Base-by-base conservation (phyloP, 2,113 vertebrate genomes). In the Myxocyprinus asiaticus region DNA sequence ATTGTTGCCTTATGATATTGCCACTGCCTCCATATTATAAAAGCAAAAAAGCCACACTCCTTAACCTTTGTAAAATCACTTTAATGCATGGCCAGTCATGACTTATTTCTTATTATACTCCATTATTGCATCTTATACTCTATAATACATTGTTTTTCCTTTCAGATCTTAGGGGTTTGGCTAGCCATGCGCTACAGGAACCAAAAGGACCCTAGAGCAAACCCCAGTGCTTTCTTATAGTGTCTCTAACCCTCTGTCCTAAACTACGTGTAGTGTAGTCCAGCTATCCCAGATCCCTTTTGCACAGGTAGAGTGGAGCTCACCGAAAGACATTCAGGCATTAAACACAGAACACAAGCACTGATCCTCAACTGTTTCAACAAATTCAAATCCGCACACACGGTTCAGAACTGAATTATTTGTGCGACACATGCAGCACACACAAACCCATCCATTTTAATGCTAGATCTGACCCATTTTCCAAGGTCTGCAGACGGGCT, bases 181-280 rank as follows among this genome's bases (percentile, higher is more conserved):
- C 93, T 98, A 42, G 96, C 96, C 0, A 94, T 96, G 89, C 94
- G 96, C 82, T 98, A 95, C 92, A 92, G 96, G 81, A 98, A 97
- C 92, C 96, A 97, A 85, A 97, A 97, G 83, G 96, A 98, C 78
- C 96, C 96, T 12, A 92, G 94, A 74, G 96, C 96, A 6, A 98
- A 98, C 80, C 96, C 96, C 45, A 97, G 96, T 88, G 96, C 95
- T 85, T 97, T 97, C 90, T 92, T 97, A 91, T 97, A 98, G 91
- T 90, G 72, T 11, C 63, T 5, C 69, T 9, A 9, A 67, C 43
- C 63, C 64, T 42, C 71, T 0, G 15, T 11, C 56, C 48, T 55
- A 9, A 55, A 48, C 64, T 8, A 12, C 76, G 22, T 33, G 22
- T 33, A 33, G 61, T 45, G 45, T 17, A 73, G 81, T 82, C 7